These are phyloP conservation scores for Xestia xanthographa DNA, from an alignment of 2,888 invertebrate species.

Conservation along the genomic window DNA sequence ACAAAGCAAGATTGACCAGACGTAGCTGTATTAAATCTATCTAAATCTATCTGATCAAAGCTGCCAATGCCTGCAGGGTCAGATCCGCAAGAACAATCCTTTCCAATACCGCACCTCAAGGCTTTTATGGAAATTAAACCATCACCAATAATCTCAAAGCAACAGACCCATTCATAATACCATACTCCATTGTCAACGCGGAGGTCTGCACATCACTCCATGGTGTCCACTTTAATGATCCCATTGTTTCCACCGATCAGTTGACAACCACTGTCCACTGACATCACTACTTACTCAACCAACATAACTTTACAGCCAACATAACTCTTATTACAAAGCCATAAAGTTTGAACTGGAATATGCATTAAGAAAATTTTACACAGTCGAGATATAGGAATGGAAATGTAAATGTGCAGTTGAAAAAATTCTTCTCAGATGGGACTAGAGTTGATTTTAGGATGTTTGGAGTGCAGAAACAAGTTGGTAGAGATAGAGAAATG, in stretches of 20 bases:
- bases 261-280: conserved; percentile 85
- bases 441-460: conserved; percentile 69
- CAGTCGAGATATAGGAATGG: conserved; percentile 34
- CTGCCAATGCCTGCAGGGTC: background rate
- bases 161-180: conserved; percentile 72
- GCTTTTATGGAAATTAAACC: conserved; percentile 57
- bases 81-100: conserved; percentile 16
- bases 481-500: conserved; percentile 78
- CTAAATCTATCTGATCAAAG: background rate
- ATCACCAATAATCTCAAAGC: conserved; percentile 52
- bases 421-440: conserved; percentile 58
- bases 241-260: conserved; percentile 84
- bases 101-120: conserved; percentile 43
- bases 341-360: conserved; percentile 49
- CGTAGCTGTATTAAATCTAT: background rate
- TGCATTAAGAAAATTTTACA: background rate
- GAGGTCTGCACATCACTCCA: conserved; percentile 87
- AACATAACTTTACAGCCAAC: conserved; percentile 32
- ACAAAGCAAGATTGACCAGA: background rate
- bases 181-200: conserved; percentile 76
- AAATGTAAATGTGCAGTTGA: conserved; percentile 34
- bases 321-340: conserved; percentile 46
- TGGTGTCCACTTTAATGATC: conserved; percentile 86
- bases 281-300: conserved; percentile 72
- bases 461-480: conserved; percentile 23